A percentile compares a stretch with the other conserved stretches of the same genome.
Conservation (phyloP, 1,140 invertebrate genomes). For the Diabrotica virgifera region DNA sequence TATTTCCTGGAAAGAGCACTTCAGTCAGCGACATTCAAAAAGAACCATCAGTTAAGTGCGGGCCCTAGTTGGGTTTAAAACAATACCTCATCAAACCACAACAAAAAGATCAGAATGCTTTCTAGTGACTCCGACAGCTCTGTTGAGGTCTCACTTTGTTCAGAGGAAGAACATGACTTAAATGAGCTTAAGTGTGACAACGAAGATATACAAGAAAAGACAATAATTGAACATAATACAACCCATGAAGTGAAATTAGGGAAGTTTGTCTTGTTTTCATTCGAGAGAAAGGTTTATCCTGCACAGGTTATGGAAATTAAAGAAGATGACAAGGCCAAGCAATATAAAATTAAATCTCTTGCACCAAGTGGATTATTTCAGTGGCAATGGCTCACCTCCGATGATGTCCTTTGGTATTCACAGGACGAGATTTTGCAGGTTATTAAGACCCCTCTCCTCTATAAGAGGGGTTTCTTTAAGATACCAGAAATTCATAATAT, state of each 20-base stretch:
- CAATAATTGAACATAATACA: neutral
- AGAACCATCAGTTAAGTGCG: neutral
- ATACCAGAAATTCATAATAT: constrained; percentile 2
- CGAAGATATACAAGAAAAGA: neutral
- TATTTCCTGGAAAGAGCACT: constrained; percentile 9
- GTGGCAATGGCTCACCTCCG: constrained; percentile 10
- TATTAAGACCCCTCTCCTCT: constrained; percentile 7
- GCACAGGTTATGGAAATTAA: constrained; percentile 15
- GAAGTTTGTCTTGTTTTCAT: constrained; percentile 15
- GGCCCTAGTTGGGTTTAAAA: neutral
- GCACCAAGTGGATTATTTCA: constrained; percentile 10
- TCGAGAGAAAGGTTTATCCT: constrained; percentile 11
- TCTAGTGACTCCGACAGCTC: constrained; percentile 15
- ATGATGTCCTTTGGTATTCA: constrained; percentile 16
- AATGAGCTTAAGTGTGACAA: constrained; percentile 1
- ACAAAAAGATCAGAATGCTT: neutral
- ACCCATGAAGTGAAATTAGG: neutral
- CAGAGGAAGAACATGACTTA: constrained; percentile 7
- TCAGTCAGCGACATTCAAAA: constrained; percentile 6
- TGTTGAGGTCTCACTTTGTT: constrained; percentile 8
- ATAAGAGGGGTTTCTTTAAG: constrained; percentile 12
- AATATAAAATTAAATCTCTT: constrained; percentile 20
- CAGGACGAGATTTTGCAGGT: constrained; percentile 10
- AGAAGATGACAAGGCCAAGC: constrained; percentile 6
- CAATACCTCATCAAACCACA: neutral